Evolutionary conservation across 2,797 vertebrate species (phyloP), one percentile per base, ranked within the genome.

Genomic region (Ispidina lecontei): DNA sequence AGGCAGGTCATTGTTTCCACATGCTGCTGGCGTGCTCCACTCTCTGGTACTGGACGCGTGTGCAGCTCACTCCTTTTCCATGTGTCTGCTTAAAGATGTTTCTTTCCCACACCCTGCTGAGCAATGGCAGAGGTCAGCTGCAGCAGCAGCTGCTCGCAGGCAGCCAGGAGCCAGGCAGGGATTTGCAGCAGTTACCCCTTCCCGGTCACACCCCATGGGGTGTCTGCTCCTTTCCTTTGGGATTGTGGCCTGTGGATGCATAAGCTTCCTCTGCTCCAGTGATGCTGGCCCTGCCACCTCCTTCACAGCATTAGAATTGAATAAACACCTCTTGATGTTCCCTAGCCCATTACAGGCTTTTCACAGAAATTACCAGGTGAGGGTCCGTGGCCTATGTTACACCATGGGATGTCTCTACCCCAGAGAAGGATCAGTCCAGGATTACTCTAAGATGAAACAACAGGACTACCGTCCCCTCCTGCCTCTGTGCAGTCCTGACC

Each of bases 1-100:
- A 0, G 78, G 41, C 17, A 26, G 4, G 11, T 15, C 13, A 3
- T 1, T 23, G 59, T 28, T 67, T 72, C 96, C 94, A 96, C 0
- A 74, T 63, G 62, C 80, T 67, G 88, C 52, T 51, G 59, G 9
- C 1, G 2, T 35, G 77, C 76, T 88, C 94, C 77, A 97, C 94
- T 79, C 96, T 93, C 87, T 82, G 94, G 91, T 97, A 97, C 28
- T 59, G 95, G 13, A 67, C 2, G 0, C 84, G 74, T 25, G 72
- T 21, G n/a, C 77, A 80, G 70, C 87, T 85, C 1, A 0, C 52
- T 92, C 87, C 84, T 93, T 94, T 94, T 80, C 84, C 84, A 31
- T 18, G 21, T 31, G 85, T 92, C 78, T 54, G 70, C 87, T 72
- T 90, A 19, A 85, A 54, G 28, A 29, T 2, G 0, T 54, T 88